Evolutionary conservation across 2,888 invertebrate genomes (phyloP), one percentile per base, ranked within the genome.

Genomic region (Ceriagrion tenellum): DNA sequence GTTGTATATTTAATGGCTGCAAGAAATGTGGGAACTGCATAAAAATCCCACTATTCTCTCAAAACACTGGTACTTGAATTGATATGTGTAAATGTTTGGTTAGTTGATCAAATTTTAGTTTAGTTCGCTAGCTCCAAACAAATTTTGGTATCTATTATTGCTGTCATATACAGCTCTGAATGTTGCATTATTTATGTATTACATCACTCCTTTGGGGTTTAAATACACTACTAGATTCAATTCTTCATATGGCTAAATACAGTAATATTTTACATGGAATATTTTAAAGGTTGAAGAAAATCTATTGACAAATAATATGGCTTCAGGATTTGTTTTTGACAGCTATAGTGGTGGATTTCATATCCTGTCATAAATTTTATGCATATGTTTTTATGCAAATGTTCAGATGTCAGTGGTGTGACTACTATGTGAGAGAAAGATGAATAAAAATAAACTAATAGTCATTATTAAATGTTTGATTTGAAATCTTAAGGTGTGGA

Each of bases 211-310:
- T 30, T 55, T n/a, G 26, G 40, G n/a, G 63, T 63, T 26, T 47
- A 3, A 69, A 93, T 69, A 47, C 63, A 35, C 91, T 47, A 8
- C 69, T 69, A 63, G 40, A 63, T 40, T 69, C 69, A 47, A 69
- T 35, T 93, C 59, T 91, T 88, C 55, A 55, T 89, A 89, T 35
- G 40, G 26, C 69, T 47, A 47, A 47, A 93, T 74, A 40, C 69
- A 69, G 69, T 93, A 63, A 93, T 69, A 74, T 93, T 91, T 91
- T 91, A 59, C 91, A 91, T 40, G 35, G 63, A 91, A 91, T 35
- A 26, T 10, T 47, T 91, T 12, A 40, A 91, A 55, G n/a, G n/a
- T 93, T 26, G 30, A 35, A 69, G 47, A 69, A 47, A 47, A 69
- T 47, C 23, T 93, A 13, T n/a, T 74, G 35, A 69, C n/a, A 74